Evolutionary conservation across 2,113 vertebrate genomes (phyloP), one percentile per base, ranked within the genome.

Genomic region (Anser cygnoides): DNA sequence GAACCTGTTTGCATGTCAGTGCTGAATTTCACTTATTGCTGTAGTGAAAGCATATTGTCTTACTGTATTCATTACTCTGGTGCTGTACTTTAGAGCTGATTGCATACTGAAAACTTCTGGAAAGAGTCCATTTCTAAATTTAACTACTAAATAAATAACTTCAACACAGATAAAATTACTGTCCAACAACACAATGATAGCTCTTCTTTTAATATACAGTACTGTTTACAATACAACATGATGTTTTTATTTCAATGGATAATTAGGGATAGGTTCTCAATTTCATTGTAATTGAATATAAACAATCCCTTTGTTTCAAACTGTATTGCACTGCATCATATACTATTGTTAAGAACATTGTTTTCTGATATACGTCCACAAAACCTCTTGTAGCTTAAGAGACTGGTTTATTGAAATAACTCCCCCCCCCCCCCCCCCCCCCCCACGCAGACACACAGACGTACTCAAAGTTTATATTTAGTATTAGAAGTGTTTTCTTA

Each of bases 11-110:
- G 44, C 44, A 70, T 62, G 58, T 59, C 90, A 92, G 86, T 83
- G 84, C n/a, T 85, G 81, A 95, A 91, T 96, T 87, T 93, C 92
- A 89, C 66, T 73, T 65, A 89, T 70, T 92, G 41, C 12, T 78
- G 41, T 58, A 13, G 49, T 14, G 67, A 87, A 82, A 92, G 63
- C 44, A 43, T 87, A 93, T 94, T 91, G 46, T 82, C 55, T 97
- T 93, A 91, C 93, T 41, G 12, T 62, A 79, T 82, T 92, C 39
- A 66, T 71, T 54, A 29, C 41, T 91, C 50, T 50, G 35, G 41
- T 70, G 35, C 20, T 58, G 62, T 55, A 8, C n/a, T 83, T 82
- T 23, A 79, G 54, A 92, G 63, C 22, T 74, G 41, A 87, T 49
- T 0, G 2, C 43, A 10, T 89, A 85, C 35, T 70, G 62, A 96